Evolutionary conservation across 2,797 vertebrate genomes (phyloP).

Genomic region (Coregonus ussuriensis): DNA sequence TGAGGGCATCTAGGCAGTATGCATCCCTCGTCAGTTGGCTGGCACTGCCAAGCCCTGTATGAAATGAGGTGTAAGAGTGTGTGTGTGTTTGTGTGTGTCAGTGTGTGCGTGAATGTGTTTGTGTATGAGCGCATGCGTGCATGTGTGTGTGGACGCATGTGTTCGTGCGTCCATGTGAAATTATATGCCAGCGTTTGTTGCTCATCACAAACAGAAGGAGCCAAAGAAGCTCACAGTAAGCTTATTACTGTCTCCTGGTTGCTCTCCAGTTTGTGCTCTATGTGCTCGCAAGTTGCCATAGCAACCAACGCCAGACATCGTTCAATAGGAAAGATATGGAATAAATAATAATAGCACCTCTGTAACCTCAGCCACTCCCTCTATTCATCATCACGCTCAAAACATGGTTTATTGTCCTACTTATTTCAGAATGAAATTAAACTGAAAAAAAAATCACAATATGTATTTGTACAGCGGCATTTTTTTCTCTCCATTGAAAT

Average conservation of each 20-base stretch:
- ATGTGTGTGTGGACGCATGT: not conserved
- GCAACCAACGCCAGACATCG: slow-evolving; percentile 63
- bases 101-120: slow-evolving; percentile 1
- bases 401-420: not conserved
- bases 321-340: slow-evolving; percentile 47
- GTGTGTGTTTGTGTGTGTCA: slow-evolving; percentile 18
- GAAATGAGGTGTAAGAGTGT: not conserved
- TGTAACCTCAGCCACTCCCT: slow-evolving; percentile 25
- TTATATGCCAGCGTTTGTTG: slow-evolving; percentile 20
- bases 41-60: slow-evolving; percentile 33
- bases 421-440: not conserved
- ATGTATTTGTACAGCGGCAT: not conserved
- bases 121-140: not conserved
- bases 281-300: slow-evolving; percentile 70
- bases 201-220: slow-evolving; percentile 55
- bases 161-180: slow-evolving; percentile 17
- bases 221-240: slow-evolving; percentile 68
- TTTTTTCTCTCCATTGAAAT: not conserved
- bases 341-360: slow-evolving; percentile 56
- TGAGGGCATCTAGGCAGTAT: slow-evolving; percentile 59
- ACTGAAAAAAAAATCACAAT: no score
- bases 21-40: slow-evolving; percentile 48
- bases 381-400: not conserved
- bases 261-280: slow-evolving; percentile 53
- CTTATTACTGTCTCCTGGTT: slow-evolving; percentile 67